Percentiles rank a stretch among this genome's conserved stretches.
Conservation (phyloP, 2,113 vertebrate genomes). For the Ochotona curzoniae region DNA sequence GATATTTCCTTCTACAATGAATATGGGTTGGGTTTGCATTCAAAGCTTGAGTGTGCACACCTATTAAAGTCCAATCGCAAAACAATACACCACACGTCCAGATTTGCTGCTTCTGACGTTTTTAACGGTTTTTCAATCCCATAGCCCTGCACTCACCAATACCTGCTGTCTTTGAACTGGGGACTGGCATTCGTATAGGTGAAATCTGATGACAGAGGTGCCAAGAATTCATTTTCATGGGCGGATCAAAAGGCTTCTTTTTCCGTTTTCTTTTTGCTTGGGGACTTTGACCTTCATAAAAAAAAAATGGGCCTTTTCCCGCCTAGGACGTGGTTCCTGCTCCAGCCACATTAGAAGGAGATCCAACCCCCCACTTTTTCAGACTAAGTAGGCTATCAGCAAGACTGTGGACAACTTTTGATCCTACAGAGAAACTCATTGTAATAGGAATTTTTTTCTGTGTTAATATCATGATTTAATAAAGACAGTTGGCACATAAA, state of each 20-base stretch:
- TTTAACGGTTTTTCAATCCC: neutral
- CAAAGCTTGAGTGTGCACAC: neutral
- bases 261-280: constrained; percentile 40
- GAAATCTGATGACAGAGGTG: neutral
- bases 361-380: constrained; percentile 18
- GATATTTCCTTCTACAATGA: neutral
- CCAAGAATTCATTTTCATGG: neutral
- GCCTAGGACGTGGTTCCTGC: neutral
- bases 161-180: neutral
- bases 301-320: neutral
- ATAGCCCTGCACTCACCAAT: neutral
- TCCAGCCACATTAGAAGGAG: neutral
- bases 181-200: neutral
- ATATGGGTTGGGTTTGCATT: neutral
- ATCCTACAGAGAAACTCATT: constrained; percentile 49
- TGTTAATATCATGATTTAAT: constrained; percentile 70
- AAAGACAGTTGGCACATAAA: constrained; percentile 52
- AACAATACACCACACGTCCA: neutral
- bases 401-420: neutral
- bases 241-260: neutral
- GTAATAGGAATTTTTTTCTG: constrained; percentile 5
- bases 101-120: neutral
- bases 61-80: neutral
- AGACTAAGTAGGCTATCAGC: constrained; percentile 8
- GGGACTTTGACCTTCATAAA: neutral